Conservation (phyloP, 2,113 vertebrate species). For the Delphinus delphis region DNA sequence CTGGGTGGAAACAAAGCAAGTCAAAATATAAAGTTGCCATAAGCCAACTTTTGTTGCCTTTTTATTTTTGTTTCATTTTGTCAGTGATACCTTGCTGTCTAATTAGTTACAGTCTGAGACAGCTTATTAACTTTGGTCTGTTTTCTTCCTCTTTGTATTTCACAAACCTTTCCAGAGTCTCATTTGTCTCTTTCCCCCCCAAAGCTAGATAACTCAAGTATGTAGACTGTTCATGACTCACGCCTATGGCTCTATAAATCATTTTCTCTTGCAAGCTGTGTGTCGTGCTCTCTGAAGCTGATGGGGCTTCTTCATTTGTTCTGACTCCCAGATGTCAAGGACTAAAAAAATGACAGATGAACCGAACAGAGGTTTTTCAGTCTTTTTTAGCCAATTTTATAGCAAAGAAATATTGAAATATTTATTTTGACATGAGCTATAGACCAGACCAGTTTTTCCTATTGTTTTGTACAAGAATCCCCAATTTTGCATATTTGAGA, state of each 20-base stretch:
- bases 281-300: neutral
- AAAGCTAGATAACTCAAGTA: neutral
- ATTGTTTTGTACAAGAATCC: neutral
- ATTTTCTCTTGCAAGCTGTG: neutral
- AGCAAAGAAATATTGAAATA: neutral
- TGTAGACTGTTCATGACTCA: neutral
- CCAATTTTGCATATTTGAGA: neutral
- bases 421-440: neutral
- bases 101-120: neutral
- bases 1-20: neutral
- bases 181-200: neutral
- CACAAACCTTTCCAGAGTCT: neutral
- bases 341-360: neutral
- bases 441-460: neutral
- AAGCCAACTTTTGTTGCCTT: neutral
- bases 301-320: constrained; percentile 2
- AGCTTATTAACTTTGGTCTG: constrained; percentile 38
- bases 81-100: neutral
- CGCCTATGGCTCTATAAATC: neutral
- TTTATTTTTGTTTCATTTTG: neutral
- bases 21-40: neutral
- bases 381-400: neutral
- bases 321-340: neutral
- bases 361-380: neutral
- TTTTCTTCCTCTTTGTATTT: neutral